Base-by-base conservation (phyloP, 2,113 vertebrate species). In the Macquaria ambigua region DNA sequence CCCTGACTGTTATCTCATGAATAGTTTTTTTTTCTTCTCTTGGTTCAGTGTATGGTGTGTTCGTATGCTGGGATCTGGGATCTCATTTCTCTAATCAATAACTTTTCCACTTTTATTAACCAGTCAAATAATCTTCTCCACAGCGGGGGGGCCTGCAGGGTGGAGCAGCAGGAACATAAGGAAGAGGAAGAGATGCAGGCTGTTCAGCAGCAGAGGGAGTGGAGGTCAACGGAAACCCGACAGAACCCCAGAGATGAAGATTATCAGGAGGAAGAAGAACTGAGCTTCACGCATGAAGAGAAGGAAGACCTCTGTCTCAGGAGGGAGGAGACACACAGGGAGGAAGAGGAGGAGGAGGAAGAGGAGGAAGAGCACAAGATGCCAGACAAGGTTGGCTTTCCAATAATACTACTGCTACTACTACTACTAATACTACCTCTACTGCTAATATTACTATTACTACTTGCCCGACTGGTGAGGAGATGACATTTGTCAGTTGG, bases 61-160 rank as follows among this genome's bases (percentile, higher is more conserved):
- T 20, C 12, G 6, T 8, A 5, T 52, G n/a, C 15, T 63, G 1
- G 15, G 20, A 43, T 53, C 21, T 41, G 37, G 28, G 28, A 31
- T 31, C 5, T 25, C 6, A 16, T 75, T 46, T 48, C 7, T 79
- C 23, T 12, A 8, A 25, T 56, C 7, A 9, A 9, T 16, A 56
- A 10, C 23, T 25, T 20, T 11, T 3, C 8, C 5, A 20, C 10
- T 34, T 70, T 5, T 34, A 23, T 56, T 39, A 46, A 89, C 53
- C 52, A n/a, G 28, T 43, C 16, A 10, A 21, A 20, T 77, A 4
- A 12, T 80, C 41, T 79, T 21, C 25, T 77, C n/a, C 39, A 59
- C 67, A 92, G 92, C n/a, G 56, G 76, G 10, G 85, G 41, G 31
- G 70, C 73, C 79, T 83, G 87, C 81, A 84, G 75, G 66, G 46